These are phyloP conservation scores for Zaprionus davidi DNA, from an alignment of 1,140 invertebrate genomes.

Conservation along the genomic window DNA sequence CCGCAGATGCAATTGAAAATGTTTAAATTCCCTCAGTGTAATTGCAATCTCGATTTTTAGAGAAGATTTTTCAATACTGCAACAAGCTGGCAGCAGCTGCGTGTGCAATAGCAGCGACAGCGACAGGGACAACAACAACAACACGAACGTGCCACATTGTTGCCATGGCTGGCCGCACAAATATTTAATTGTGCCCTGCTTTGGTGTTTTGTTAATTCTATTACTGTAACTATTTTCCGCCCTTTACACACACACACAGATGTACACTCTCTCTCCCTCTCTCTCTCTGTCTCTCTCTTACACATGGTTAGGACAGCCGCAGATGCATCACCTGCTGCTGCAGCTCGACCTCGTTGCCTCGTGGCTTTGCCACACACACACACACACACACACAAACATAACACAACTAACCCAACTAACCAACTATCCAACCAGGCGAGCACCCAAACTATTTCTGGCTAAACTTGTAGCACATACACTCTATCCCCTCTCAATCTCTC, in stretches of 20 bases:
- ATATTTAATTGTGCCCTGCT: slow-evolving; percentile 66
- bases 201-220: slow-evolving; percentile 71
- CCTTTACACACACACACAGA: slow-evolving; percentile 37
- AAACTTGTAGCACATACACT: background rate
- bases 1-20: slow-evolving; percentile 43
- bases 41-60: slow-evolving; percentile 18
- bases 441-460: slow-evolving; percentile 20
- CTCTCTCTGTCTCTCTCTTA: background rate
- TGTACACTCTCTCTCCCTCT: background rate
- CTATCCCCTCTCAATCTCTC: slow-evolving; percentile 1
- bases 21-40: slow-evolving; percentile 19
- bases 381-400: slow-evolving; percentile 22
- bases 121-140: background rate
- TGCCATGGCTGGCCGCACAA: slow-evolving; percentile 43
- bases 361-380: slow-evolving; percentile 25
- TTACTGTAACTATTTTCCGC: slow-evolving; percentile 59
- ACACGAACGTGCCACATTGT: slow-evolving; percentile 26
- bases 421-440: slow-evolving; percentile 27
- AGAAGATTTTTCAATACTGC: slow-evolving; percentile 3
- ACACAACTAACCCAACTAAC: slow-evolving; percentile 36
- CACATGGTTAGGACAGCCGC: slow-evolving; percentile 25
- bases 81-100: background rate
- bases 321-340: slow-evolving; percentile 56
- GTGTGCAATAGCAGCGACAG: slow-evolving; percentile 5
- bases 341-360: slow-evolving; percentile 32